Percentiles rank a stretch among this genome's conserved stretches.
Evolutionary conservation across 2,797 vertebrate genomes (phyloP).

Genomic region (Lagodon rhomboides): DNA sequence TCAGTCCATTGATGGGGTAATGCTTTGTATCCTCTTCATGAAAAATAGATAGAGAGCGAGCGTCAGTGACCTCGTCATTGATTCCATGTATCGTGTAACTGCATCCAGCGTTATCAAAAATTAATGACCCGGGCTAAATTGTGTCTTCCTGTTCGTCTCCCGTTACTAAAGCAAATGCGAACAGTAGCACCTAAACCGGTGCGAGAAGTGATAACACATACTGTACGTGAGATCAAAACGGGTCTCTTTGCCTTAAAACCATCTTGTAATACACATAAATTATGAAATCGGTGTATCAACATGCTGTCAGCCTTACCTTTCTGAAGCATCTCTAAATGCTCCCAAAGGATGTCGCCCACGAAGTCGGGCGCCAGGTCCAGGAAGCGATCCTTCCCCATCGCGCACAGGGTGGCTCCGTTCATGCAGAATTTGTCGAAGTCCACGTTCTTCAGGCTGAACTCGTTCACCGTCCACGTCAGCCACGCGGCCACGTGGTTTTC

Average conservation of each 20-base stretch:
- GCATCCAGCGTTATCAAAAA: conserved; percentile 81
- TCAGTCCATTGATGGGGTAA: conserved; percentile 93
- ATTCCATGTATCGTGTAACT: conserved; percentile 84
- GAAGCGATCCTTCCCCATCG: conserved; percentile 97
- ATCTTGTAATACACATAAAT: not conserved
- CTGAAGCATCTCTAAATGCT: conserved; percentile 97
- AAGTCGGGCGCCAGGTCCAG: conserved; percentile 97
- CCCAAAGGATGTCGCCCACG: conserved; percentile 99
- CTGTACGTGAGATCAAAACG: not conserved
- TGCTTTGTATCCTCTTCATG: conserved; percentile 95
- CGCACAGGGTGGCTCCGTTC: conserved; percentile 94
- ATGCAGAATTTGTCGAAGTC: conserved; percentile 98
- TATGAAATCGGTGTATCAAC: too few species aligned
- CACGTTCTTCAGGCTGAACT: conserved; percentile 97
- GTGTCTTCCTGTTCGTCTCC: conserved; percentile 76
- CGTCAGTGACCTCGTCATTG: conserved; percentile 80
- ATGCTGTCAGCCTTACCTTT: conserved; percentile 88
- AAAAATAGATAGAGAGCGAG: conserved; percentile 78
- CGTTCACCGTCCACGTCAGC: conserved; percentile 98
- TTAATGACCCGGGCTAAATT: conserved; percentile 77
- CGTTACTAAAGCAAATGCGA: conserved; percentile 68
- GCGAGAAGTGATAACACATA: conserved; percentile 20
- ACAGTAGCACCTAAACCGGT: conserved; percentile 37
- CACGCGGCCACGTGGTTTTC: conserved; percentile 95
- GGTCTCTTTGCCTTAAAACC: not conserved